phyloP scores from a whole-genome alignment of 53 echinoderm and acorn worm genomes.

The Holothuria leucospilota region DNA sequence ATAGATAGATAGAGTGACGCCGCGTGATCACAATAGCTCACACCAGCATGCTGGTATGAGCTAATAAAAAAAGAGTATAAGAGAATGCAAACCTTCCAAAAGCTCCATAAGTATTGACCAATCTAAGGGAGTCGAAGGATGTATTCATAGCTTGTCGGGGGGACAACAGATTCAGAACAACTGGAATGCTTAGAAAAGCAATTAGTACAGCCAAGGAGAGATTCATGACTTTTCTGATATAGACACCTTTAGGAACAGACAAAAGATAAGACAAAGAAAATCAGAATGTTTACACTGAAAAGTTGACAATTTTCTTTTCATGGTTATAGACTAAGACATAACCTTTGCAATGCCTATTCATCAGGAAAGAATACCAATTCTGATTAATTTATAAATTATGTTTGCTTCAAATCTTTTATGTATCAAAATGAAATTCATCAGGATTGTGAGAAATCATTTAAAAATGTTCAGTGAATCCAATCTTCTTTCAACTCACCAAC shows the following conservation, averaged over 20 bases:
- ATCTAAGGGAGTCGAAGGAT: conserved; percentile 85
- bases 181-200: conserved; percentile 86
- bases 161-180: conserved; percentile 87
- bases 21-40: too few species aligned
- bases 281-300: neutral
- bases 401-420: too few species aligned
- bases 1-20: too few species aligned
- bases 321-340: neutral
- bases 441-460: too few species aligned
- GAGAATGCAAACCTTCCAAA: conserved; percentile 79
- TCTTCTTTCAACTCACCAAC: conserved; percentile 61
- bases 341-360: neutral
- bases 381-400: neutral
- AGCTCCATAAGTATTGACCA: conserved; percentile 99
- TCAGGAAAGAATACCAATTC: neutral
- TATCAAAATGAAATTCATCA: too few species aligned
- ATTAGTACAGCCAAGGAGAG: conserved; percentile 79
- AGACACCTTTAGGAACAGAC: conserved; percentile 66
- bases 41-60: too few species aligned
- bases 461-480: too few species aligned
- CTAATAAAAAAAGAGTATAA: too few species aligned
- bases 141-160: conserved; percentile 92
- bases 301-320: too few species aligned
- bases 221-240: conserved; percentile 73
- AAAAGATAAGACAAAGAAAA: neutral